phyloP scores from a whole-genome alignment of 1,140 invertebrate genomes.

The Ylistrum balloti region DNA sequence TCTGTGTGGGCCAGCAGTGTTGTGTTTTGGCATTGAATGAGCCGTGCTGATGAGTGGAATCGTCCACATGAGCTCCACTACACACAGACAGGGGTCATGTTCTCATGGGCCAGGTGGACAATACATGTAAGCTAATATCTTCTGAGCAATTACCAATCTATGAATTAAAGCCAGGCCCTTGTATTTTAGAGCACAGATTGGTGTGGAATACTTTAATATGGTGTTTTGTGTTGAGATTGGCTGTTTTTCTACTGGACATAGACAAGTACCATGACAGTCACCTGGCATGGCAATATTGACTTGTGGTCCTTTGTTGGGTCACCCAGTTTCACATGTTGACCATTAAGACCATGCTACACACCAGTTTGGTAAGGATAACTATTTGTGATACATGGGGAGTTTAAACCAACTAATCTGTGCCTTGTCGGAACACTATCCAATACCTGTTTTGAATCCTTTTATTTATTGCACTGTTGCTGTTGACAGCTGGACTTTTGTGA shows the following conservation, averaged over 20 bases:
- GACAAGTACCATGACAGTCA: not conserved
- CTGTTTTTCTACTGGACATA: slow-evolving; percentile 1
- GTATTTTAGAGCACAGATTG: not conserved
- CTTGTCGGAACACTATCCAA: not conserved
- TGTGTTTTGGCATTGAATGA: slow-evolving; percentile 3
- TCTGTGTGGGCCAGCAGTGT: not conserved
- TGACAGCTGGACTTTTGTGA: slow-evolving; percentile 32
- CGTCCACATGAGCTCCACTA: not conserved
- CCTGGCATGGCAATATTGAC: slow-evolving; percentile 29
- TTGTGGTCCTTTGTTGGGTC: not conserved
- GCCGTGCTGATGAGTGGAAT: not conserved
- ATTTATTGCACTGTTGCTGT: not conserved
- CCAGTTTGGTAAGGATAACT: not conserved
- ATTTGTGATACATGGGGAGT: not conserved
- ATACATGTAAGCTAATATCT: not conserved
- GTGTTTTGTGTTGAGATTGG: slow-evolving; percentile 10
- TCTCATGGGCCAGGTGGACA: not conserved
- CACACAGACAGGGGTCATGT: slow-evolving; percentile 7
- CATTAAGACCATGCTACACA: not conserved
- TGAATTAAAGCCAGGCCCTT: slow-evolving; percentile 17
- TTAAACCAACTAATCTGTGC: not conserved
- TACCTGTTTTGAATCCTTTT: no score
- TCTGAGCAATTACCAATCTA: not conserved
- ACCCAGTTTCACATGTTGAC: not conserved
- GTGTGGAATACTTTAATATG: not conserved